Evolutionary conservation across 2,888 invertebrate species (phyloP).

Genomic region (Orthosia gracilis): DNA sequence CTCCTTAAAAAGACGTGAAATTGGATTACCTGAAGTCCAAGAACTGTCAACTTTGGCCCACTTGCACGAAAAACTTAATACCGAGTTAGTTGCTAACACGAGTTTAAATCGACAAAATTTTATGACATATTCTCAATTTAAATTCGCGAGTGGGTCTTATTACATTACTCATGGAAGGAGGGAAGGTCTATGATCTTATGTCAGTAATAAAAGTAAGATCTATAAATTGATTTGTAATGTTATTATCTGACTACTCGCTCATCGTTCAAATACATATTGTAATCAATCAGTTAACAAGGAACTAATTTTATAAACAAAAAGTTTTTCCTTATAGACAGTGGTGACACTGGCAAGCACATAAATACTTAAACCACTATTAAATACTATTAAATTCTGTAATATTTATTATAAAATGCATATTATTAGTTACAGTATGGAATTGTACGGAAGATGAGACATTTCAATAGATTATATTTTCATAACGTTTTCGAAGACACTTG

Average conservation of each 20-base stretch:
- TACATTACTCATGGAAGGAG: constrained; percentile 1
- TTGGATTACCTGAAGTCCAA: no score
- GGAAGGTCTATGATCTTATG: neutral
- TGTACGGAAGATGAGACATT: constrained; percentile 34
- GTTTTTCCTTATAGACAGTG: constrained; percentile 14
- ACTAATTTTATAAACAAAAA: neutral
- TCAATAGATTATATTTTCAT: constrained; percentile 30
- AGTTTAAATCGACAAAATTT: no score
- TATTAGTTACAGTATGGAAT: constrained; percentile 39
- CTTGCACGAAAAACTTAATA: no score
- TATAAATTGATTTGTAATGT: neutral
- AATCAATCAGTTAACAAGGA: constrained; percentile 8
- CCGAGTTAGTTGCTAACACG: no score
- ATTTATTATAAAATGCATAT: constrained; percentile 34
- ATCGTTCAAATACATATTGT: neutral
- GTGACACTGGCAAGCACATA: constrained; percentile 36
- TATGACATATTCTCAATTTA: no score
- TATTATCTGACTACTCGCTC: neutral
- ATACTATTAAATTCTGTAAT: constrained; percentile 50
- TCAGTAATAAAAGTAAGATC: neutral
- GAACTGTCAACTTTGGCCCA: no score
- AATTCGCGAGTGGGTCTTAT: no score
- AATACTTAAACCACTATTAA: constrained; percentile 55
- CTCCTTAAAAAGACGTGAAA: neutral
- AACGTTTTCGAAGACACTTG: constrained; percentile 42